Evolutionary conservation across 2,797 vertebrate genomes (phyloP), one percentile per base, ranked within the genome.

Genomic region (Iguana delicatissima): DNA sequence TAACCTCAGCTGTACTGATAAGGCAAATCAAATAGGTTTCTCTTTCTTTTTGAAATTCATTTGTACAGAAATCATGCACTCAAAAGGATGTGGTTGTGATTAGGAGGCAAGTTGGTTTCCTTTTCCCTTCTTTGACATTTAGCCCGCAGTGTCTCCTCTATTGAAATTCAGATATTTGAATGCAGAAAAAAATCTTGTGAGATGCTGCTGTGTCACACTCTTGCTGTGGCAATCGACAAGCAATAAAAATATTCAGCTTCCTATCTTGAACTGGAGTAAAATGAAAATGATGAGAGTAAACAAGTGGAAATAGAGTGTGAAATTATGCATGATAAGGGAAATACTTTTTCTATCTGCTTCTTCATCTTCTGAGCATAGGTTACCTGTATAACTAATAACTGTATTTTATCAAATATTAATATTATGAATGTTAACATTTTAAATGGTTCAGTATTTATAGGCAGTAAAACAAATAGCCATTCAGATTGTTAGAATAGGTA

Each of bases 191-290:
- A 84, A 87, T 79, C 32, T 87, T 29, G 8, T 22, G 12, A 85
- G 84, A 88, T 8, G 93, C 84, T 80, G 0, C 10, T 74, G 6
- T 0, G 1, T 6, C 16, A 4, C 46, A 74, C 35, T 88, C 1
- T 91, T 72, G 62, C 88, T 22, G 80, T 6, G 80, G 26, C 88
- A 1, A 81, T 90, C 72, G 9, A 84, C 82, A 64, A 46, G 91
- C 74, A 57, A 74, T 72, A 89, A 89, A 94, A 96, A 96, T 97
- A 97, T 98, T 98, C 97, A 95, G 96, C 96, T 93, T 93, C 93
- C 95, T 96, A 96, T 96, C 95, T 93, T 95, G 97, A 98, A 97
- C 96, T 95, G 97, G 96, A 98, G 95, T 97, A 96, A 98, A 96
- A 96, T 92, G 96, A 94, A 96, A 92, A 35, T 81, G 93, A 93